Base-by-base conservation (phyloP, 2,797 vertebrate genomes). In the Rhinichthys osculus region DNA sequence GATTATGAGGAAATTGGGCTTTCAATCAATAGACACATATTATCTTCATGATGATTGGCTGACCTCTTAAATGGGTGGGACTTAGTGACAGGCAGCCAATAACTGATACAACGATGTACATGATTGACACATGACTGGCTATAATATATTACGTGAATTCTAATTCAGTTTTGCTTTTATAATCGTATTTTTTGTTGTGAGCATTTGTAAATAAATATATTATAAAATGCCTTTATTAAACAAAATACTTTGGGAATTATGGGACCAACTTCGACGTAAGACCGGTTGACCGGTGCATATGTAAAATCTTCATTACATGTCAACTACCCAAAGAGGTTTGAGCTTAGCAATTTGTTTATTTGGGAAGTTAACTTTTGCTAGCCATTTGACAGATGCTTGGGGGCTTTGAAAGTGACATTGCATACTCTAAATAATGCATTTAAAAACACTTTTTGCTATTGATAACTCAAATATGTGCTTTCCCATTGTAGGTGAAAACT, bases 401-500 rank as follows among this genome's bases (percentile, higher is more conserved):
- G 3, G 3, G 3, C 57, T 44, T 40, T 64, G n/a, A 79, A 30
- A 27, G n/a, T 23, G 19, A 23, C 23, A 35, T 40, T 59, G 5
- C 54, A 59, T 21, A 27, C 23, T 40, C 23, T 10, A 44, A 44
- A 64, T 64, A 66, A 33, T 80, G 17, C 40, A 67, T 35, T 1
- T 30, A 7, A 30, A 17, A 50, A 30, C 5, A 0, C 3, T 2
- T 27, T 27, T 66, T 66, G 44, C 30, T 16, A 67, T 54, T 57
- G 47, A 78, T 42, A 59, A 23, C 17, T 27, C 16, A 42, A 38
- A 21, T 44, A 54, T 54, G 52, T 52, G 35, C 81, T 47, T 38
- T n/a, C 74, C n/a, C 17, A 8, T 78, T 78, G 38, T 27, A 33
- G 64, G 77, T 84, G 54, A 73, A 83, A 50, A 81, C 40, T 10